Conservation (phyloP, 2,113 vertebrate species). For the Passer domesticus region DNA sequence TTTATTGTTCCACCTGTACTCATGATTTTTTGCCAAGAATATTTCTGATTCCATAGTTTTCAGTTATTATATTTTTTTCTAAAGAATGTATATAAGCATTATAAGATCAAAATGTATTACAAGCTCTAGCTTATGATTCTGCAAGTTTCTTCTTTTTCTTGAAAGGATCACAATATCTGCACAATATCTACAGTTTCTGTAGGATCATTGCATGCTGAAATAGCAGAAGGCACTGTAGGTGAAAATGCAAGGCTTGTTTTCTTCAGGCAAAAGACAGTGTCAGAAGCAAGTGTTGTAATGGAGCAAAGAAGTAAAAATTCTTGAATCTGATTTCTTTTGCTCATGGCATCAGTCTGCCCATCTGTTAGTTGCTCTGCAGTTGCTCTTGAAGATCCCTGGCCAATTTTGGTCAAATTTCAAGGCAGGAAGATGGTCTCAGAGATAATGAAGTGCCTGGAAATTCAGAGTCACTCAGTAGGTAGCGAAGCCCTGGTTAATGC, state of each 20-base stretch:
- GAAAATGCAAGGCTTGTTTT: not conserved
- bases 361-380: not conserved
- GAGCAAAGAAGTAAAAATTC: not conserved
- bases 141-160: not conserved
- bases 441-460: not conserved
- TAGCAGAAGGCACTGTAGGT: rapidly evolving
- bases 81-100: not conserved
- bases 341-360: not conserved
- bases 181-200: not conserved
- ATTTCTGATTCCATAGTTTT: not conserved
- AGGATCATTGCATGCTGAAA: not conserved
- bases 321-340: not conserved
- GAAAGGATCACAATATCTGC: not conserved
- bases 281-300: not conserved
- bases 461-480: not conserved
- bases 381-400: not conserved
- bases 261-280: not conserved
- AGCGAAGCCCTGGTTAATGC: not conserved
- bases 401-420: not conserved
- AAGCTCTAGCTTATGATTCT: not conserved
- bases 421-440: not conserved
- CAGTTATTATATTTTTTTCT: rapidly evolving
- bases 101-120: not conserved
- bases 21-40: not conserved
- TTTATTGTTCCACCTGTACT: not conserved